Base-by-base conservation (phyloP, 2,113 vertebrate genomes). In the Oreocharis arfaki region DNA sequence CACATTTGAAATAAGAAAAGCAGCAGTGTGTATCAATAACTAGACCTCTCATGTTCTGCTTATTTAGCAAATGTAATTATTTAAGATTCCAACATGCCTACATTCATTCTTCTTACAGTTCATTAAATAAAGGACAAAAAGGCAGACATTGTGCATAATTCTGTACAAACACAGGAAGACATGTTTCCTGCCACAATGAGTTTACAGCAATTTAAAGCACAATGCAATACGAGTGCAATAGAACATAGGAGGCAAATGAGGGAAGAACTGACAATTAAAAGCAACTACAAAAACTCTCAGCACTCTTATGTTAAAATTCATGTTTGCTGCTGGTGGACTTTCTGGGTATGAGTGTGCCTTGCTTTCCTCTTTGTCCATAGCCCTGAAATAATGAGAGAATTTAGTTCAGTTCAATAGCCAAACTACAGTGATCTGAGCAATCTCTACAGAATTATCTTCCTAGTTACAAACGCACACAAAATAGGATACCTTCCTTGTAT, bases 121-220 rank as follows among this genome's bases (percentile, higher is more conserved):
- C 95, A 93, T 95, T 93, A 96, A 94, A 93, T 94, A 93, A 96
- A 87, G 90, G 76, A 95, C 92, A 84, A 96, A 97, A 96, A 96
- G 83, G 83, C 93, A 96, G 93, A 91, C 95, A 95, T 81, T 65
- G 95, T 93, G 80, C 96, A 92, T 96, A 96, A 96, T 96, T 96
- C 90, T 92, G 88, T 94, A 96, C 96, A 97, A 97, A 96, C 83
- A 97, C 93, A 97, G 96, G 95, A 96, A 97, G 95, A 95, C 95
- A 89, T 74, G 86, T 87, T 97, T 96, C 96, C 96, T 96, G 95
- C 96, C 95, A 89, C 90, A 94, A 93, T 68, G 95, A 96, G 90
- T 95, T 97, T 96, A 96, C 88, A 94, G 83, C 90, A 95, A 94
- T 92, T 90, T 93, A 93, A 97, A 95, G 95, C 90, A 96, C 95